Evolutionary conservation across 1,140 invertebrate species (phyloP).

Genomic region (Teleogryllus occipitalis): DNA sequence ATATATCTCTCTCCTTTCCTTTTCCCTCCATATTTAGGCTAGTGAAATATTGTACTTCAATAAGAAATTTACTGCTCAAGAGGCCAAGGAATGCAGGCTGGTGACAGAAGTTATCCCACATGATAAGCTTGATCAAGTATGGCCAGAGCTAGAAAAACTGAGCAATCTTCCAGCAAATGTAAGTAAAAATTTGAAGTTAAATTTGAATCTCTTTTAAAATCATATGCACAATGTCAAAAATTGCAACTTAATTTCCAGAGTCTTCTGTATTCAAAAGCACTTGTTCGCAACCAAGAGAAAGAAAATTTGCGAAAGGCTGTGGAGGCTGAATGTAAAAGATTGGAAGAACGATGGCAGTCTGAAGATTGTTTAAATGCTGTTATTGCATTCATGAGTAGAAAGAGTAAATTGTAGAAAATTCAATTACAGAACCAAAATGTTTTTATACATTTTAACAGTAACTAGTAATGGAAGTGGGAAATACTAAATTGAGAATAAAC

Average conservation of each 20-base stretch:
- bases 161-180: constrained; percentile 39
- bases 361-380: constrained; percentile 50
- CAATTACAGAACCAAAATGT: no score
- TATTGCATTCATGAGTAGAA: constrained; percentile 40
- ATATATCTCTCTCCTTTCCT: not conserved
- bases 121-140: constrained; percentile 50
- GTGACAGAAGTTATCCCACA: constrained; percentile 59
- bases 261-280: constrained; percentile 44
- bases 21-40: constrained; percentile 46
- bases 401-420: constrained; percentile 14
- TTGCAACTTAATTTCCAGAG: constrained; percentile 29
- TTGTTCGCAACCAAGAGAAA: constrained; percentile 39
- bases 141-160: constrained; percentile 43
- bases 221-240: not conserved
- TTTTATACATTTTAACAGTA: no score
- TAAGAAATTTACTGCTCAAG: constrained; percentile 63
- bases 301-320: constrained; percentile 45
- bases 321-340: constrained; percentile 43
- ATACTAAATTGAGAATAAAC: no score
- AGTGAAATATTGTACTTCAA: constrained; percentile 73
- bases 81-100: constrained; percentile 63
- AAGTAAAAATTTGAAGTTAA: not conserved
- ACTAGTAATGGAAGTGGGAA: no score
- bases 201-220: not conserved
- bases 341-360: constrained; percentile 50